Percentiles rank a stretch among this genome's conserved stretches.
phyloP scores from a whole-genome alignment of 2,113 vertebrate genomes.

The Columba livia region DNA sequence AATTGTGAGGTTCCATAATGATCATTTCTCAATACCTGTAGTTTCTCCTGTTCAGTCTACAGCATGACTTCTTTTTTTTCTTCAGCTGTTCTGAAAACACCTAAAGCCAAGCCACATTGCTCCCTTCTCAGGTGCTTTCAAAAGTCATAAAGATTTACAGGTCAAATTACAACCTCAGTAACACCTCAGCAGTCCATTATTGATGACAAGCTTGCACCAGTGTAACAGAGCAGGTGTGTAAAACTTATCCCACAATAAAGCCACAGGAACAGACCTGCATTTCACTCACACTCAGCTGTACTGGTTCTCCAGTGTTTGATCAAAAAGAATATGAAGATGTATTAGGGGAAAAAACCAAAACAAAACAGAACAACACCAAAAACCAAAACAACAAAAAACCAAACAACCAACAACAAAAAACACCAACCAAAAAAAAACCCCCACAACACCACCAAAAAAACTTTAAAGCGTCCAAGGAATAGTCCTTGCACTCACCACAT shows the following conservation, averaged over 20 bases:
- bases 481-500: not conserved
- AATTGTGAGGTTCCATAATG: not conserved
- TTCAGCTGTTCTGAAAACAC: not conserved
- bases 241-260: not conserved
- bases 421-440: too few species aligned
- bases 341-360: not conserved
- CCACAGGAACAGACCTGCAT: not conserved
- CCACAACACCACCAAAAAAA: not conserved
- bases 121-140: not conserved
- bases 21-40: not conserved
- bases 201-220: not conserved
- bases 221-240: not conserved
- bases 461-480: not conserved
- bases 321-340: not conserved
- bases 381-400: too few species aligned
- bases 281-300: not conserved
- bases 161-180: not conserved
- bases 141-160: not conserved
- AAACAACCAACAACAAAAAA: too few species aligned
- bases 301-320: not conserved
- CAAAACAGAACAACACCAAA: too few species aligned
- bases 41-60: rapidly evolving
- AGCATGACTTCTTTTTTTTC: not conserved
- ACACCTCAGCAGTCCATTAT: not conserved
- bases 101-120: not conserved